phyloP scores from a whole-genome alignment of 2,113 vertebrate genomes.

The Montifringilla adamsi region DNA sequence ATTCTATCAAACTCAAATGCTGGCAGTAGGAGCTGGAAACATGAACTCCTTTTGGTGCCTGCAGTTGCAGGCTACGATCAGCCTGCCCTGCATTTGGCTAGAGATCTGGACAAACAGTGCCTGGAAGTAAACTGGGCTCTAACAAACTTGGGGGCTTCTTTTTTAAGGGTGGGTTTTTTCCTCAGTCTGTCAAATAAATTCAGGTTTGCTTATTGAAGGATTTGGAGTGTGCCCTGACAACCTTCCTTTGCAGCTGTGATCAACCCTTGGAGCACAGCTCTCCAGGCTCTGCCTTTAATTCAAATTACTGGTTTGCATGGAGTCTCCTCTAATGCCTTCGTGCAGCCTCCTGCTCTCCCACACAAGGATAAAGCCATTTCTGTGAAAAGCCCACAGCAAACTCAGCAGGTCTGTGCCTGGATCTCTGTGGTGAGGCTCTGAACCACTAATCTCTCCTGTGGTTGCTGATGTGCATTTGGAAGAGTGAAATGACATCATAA shows the following conservation, averaged over 20 bases:
- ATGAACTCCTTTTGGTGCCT: not conserved
- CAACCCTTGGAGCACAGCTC: not conserved
- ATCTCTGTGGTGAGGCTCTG: not conserved
- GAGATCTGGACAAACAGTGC: not conserved
- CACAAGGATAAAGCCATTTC: not conserved
- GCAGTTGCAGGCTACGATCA: rapidly evolving
- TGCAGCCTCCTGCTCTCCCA: not conserved
- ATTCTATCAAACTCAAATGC: slow-evolving; percentile 21
- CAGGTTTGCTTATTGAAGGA: not conserved
- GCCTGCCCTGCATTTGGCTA: not conserved
- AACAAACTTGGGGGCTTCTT: not conserved
- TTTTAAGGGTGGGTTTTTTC: rapidly evolving
- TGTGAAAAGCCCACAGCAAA: not conserved
- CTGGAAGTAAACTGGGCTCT: not conserved
- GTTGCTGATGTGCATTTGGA: not conserved
- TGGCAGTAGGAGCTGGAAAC: not conserved
- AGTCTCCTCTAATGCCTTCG: not conserved
- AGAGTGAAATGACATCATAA: not conserved
- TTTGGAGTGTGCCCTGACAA: not conserved
- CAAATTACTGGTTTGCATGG: not conserved
- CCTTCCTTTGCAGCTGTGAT: not conserved
- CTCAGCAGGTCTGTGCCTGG: not conserved
- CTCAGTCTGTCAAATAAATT: not conserved
- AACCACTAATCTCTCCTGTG: slow-evolving; percentile 3
- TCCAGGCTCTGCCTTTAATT: not conserved